Base-by-base conservation (phyloP, 2,797 vertebrate genomes). In the Alcedo quadribrachys region DNA sequence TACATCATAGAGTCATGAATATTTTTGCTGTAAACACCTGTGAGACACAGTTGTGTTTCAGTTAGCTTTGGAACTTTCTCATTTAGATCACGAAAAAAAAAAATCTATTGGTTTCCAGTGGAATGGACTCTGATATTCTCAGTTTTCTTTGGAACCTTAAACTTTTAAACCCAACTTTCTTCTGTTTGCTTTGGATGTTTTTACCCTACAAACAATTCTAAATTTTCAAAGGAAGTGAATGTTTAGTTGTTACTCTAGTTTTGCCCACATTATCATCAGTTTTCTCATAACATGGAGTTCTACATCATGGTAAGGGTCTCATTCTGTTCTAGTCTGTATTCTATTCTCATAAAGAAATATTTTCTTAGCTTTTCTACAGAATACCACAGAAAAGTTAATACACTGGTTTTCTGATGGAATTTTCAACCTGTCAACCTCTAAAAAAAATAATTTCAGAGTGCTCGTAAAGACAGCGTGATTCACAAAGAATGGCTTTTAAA, bases 401-500 rank as follows among this genome's bases (percentile, higher is more conserved):
- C 22, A 67, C 14, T 24, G 2, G 37, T 19, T 85, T 90, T 42
- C 73, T 50, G 46, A 86, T 53, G 75, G 42, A 62, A 48, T 89
- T 96, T 95, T 95, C 54, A 93, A 89, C 32, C 53, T 90, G 25
- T 80, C 81, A 92, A 58, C 57, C 42, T 83, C 91, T 78, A 45
- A 82, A 94, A 92, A 70, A 73, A 93, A 87, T 20, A 93, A 88
- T 85, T 80, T 90, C 35, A 40, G 17, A 7, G 13, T 81, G 5
- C 89, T 93, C 80, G 13, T 76, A 69, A 63, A 94, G 87, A 87
- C 67, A 86, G 27, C 65, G 63, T 50, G 61, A 95, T 84, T 74
- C 63, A 58, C 32, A 70, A 60, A 75, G 32, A 95, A 94, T 32
- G 46, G 55, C 33, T 96, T 96, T 88, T 91, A 89, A 92, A 95